These are phyloP conservation scores for Labeo catla DNA, from an alignment of 2,113 vertebrate species.

Conservation along the genomic window DNA sequence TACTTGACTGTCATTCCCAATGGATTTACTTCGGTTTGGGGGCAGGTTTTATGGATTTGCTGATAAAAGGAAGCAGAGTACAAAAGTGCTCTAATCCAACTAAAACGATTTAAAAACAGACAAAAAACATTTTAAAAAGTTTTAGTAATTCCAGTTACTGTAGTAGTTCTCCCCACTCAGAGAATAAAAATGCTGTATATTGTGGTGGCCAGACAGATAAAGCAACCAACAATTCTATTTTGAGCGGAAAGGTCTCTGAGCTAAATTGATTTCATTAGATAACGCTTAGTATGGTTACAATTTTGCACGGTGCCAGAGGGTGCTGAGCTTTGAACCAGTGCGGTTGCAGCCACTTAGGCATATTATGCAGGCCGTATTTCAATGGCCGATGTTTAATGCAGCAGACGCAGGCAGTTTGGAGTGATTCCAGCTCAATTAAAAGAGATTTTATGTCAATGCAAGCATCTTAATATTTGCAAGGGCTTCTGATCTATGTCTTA, in stretches of 20 bases:
- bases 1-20: neutral
- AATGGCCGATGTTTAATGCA: constrained; percentile 45
- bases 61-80: neutral
- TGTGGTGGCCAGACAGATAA: neutral
- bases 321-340: constrained; percentile 12
- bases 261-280: constrained; percentile 55
- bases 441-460: constrained; percentile 51
- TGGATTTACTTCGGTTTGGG: neutral
- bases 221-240: neutral
- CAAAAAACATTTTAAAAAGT: neutral
- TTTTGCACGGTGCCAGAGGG: constrained; percentile 36
- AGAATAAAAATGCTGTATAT: neutral
- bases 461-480: constrained; percentile 56
- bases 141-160: neutral
- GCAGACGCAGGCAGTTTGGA: constrained; percentile 39
- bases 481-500: constrained; percentile 32
- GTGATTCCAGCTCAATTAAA: constrained; percentile 61
- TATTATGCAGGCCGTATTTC: constrained; percentile 46
- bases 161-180: neutral
- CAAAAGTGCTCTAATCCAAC: neutral
- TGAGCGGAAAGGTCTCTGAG: neutral
- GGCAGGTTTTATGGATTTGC: neutral
- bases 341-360: constrained; percentile 38
- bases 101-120: neutral
- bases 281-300: constrained; percentile 27